Base-by-base conservation (phyloP, 2,113 vertebrate species). In the Hystrix cristata region DNA sequence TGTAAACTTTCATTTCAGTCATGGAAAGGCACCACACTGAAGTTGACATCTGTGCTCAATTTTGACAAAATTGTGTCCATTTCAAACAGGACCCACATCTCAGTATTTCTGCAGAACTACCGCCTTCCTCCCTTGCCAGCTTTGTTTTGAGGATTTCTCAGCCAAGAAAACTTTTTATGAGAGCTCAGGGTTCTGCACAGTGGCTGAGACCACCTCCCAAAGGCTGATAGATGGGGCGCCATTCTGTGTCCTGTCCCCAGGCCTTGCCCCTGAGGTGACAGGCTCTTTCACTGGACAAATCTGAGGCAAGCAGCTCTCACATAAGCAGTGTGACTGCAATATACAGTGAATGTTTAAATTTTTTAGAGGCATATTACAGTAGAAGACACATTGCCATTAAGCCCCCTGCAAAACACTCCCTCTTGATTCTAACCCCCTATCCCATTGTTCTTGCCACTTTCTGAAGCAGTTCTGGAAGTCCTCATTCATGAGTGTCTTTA, bases 1-100 rank as follows among this genome's bases (percentile, higher is more conserved):
- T 78, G 95, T 64, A 71, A 94, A 59, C 64, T 76, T 93, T 92
- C 86, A 80, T 94, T 95, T 43, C 34, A 85, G 27, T 29, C 62
- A 9, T 46, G 23, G 38, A 31, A 59, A 48, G 38, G 43, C 83
- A 93, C 90, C 78, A 53, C 27, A 81, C 18, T 48, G 43, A 87
- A 48, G 38, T 34, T 0, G 0, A 12, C 31, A 96, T 27, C 25
- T 95, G 86, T 48, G 31, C 74, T 93, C 31, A 25, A 12, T 67
- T 85, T 62, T 90, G 57, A 78, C 48, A 46, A 87, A 72, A 90
- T n/a, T 23, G 34, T n/a, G 57, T 29, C 76, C 71, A 59, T 57
- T n/a, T 90, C 62, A 79, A 43, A 57, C 1, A 62, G 51, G 23
- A 13, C 34, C 57, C 48, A 38, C 4, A 18, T 7, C 10, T 79